Percentiles rank a stretch among this genome's conserved stretches.
Evolutionary conservation across 2,888 invertebrate genomes (phyloP).

Genomic region (Cephonodes hylas): DNA sequence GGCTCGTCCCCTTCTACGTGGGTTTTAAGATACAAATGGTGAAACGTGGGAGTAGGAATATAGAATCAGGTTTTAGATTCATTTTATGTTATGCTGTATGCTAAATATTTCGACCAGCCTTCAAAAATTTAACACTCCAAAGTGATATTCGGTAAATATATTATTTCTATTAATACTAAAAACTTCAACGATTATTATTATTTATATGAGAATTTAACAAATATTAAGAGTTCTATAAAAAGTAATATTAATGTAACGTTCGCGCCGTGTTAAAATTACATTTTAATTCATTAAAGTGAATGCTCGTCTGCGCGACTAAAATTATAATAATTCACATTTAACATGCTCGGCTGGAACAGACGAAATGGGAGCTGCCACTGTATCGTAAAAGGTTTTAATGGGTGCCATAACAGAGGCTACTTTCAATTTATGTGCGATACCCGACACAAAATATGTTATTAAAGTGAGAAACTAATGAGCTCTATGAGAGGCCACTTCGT

Average conservation of each 20-base stretch:
- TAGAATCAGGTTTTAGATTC: too few relatives aligned
- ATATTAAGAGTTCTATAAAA: too few relatives aligned
- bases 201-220: too few relatives aligned
- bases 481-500: slow-evolving; percentile 16
- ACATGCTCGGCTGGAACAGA: slow-evolving; percentile 39
- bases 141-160: too few relatives aligned
- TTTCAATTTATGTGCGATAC: slow-evolving; percentile 50
- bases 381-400: slow-evolving; percentile 60
- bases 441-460: slow-evolving; percentile 38
- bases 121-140: not conserved
- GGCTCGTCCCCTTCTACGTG: too few relatives aligned
- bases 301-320: slow-evolving; percentile 28
- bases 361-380: slow-evolving; percentile 41
- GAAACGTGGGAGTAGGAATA: too few relatives aligned
- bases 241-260: too few relatives aligned
- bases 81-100: too few relatives aligned
- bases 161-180: too few relatives aligned
- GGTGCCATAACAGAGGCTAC: slow-evolving; percentile 47
- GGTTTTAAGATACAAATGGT: too few relatives aligned
- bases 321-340: slow-evolving; percentile 43
- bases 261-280: not conserved
- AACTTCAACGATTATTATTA: too few relatives aligned
- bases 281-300: not conserved
- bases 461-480: slow-evolving; percentile 47
- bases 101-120: too few relatives aligned